Percentiles rank a stretch among this genome's conserved stretches.
phyloP scores from a whole-genome alignment of 1,140 invertebrate genomes.

The Drosophila kepulauana region DNA sequence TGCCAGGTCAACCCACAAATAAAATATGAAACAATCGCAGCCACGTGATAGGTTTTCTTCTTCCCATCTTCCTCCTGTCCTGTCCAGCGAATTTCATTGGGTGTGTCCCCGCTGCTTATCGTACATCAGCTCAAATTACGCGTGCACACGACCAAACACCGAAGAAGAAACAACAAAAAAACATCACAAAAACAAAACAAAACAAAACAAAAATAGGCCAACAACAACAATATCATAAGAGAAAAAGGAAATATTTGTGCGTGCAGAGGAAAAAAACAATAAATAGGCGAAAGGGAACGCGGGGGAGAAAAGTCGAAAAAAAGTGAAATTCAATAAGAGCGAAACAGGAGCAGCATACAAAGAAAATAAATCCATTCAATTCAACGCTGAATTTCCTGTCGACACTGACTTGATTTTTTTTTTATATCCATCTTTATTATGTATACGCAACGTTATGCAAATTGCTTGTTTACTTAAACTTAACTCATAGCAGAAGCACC shows the following conservation, averaged over 20 bases:
- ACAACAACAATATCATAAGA: constrained; percentile 32
- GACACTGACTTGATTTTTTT: constrained; percentile 51
- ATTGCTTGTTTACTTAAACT: constrained; percentile 55
- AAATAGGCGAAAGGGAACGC: neutral
- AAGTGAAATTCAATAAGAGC: constrained; percentile 50
- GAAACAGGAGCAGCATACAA: constrained; percentile 47
- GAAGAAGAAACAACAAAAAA: constrained; percentile 23
- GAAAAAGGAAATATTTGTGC: constrained; percentile 59
- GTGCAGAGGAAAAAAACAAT: constrained; percentile 58
- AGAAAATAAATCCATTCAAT: constrained; percentile 66
- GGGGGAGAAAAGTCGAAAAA: neutral
- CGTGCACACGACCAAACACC: constrained; percentile 49
- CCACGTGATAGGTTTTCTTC: constrained; percentile 39
- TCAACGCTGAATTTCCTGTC: neutral
- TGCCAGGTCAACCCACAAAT: constrained; percentile 44
- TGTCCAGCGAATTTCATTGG: neutral
- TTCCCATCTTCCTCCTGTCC: constrained; percentile 12
- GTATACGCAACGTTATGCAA: constrained; percentile 78
- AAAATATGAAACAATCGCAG: constrained; percentile 68
- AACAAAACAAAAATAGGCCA: neutral
- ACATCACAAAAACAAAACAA: constrained; percentile 21
- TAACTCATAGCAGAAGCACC: neutral
- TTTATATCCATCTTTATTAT: constrained; percentile 66
- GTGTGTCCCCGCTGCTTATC: constrained; percentile 47
- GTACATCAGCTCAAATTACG: constrained; percentile 79